Evolutionary conservation across 2,888 invertebrate genomes (phyloP).

Genomic region (Temnothorax ravouxi): DNA sequence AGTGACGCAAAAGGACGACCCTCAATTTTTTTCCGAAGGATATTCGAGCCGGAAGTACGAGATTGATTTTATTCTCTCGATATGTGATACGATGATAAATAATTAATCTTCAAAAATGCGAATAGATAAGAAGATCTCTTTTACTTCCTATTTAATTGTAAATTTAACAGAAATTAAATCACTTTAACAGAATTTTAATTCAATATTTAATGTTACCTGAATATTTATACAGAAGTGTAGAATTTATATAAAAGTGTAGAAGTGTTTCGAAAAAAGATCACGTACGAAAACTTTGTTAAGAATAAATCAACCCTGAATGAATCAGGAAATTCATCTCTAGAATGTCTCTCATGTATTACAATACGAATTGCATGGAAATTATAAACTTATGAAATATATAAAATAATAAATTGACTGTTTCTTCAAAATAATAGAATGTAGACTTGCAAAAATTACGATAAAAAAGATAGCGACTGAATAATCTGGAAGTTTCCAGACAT

Average conservation of each 20-base stretch:
- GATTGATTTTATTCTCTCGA: background rate
- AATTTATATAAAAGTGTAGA: background rate
- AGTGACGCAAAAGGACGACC: background rate
- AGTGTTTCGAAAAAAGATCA: background rate
- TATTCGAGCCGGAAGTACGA: background rate
- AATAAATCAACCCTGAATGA: background rate
- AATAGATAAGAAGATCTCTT: background rate
- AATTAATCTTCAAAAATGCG: background rate
- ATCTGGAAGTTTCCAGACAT: background rate
- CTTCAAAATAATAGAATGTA: background rate
- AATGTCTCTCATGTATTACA: background rate
- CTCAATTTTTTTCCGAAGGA: background rate
- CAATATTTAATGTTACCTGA: background rate
- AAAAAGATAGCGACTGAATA: background rate
- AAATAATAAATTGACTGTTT: background rate
- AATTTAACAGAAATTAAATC: background rate
- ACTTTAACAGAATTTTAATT: conserved; percentile 4
- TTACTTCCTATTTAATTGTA: background rate
- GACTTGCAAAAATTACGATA: background rate
- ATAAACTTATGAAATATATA: background rate
- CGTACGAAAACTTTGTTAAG: background rate
- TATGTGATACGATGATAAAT: background rate
- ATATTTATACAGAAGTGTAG: background rate
- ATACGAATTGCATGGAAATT: background rate
- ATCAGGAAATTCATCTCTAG: background rate